Percentiles rank a stretch among this genome's conserved stretches.
phyloP scores from a whole-genome alignment of 1,140 invertebrate species.

The Hermetia illucens region DNA sequence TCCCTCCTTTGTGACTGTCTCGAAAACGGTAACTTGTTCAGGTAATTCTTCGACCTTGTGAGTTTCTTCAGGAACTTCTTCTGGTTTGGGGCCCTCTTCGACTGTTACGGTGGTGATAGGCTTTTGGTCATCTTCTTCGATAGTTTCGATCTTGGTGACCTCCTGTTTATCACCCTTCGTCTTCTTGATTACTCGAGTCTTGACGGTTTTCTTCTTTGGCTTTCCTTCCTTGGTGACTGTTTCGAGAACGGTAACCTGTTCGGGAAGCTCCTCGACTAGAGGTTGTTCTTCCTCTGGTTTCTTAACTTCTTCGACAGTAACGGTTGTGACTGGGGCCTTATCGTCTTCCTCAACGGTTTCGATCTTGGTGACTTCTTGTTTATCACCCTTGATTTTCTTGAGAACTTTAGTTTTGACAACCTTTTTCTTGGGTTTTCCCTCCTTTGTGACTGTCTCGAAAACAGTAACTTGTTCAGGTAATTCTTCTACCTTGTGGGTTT shows the following conservation, averaged over 20 bases:
- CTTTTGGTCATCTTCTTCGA: slow-evolving; percentile 30
- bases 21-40: slow-evolving; percentile 19
- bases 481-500: slow-evolving; percentile 7
- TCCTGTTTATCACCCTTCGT: slow-evolving; percentile 28
- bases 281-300: slow-evolving; percentile 16
- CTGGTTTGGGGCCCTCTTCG: slow-evolving; percentile 14
- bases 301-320: slow-evolving; percentile 16
- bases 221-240: slow-evolving; percentile 8
- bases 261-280: slow-evolving; percentile 14
- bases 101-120: slow-evolving; percentile 25
- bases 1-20: slow-evolving; percentile 26
- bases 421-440: slow-evolving; percentile 26
- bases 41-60: slow-evolving; percentile 17
- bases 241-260: slow-evolving; percentile 9
- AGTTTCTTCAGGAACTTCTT: slow-evolving; percentile 9
- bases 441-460: slow-evolving; percentile 18
- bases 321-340: slow-evolving; percentile 12
- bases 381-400: slow-evolving; percentile 20
- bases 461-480: slow-evolving; percentile 11
- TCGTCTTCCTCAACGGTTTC: slow-evolving; percentile 21
- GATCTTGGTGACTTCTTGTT: slow-evolving; percentile 21
- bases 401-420: slow-evolving; percentile 25
- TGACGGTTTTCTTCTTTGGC: slow-evolving; percentile 16
- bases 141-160: slow-evolving; percentile 29
- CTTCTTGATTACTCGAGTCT: slow-evolving; percentile 27